A percentile compares a stretch with the other conserved stretches of the same genome.
phyloP scores from a whole-genome alignment of 2,797 vertebrate species.

The Monodelphis domestica region DNA sequence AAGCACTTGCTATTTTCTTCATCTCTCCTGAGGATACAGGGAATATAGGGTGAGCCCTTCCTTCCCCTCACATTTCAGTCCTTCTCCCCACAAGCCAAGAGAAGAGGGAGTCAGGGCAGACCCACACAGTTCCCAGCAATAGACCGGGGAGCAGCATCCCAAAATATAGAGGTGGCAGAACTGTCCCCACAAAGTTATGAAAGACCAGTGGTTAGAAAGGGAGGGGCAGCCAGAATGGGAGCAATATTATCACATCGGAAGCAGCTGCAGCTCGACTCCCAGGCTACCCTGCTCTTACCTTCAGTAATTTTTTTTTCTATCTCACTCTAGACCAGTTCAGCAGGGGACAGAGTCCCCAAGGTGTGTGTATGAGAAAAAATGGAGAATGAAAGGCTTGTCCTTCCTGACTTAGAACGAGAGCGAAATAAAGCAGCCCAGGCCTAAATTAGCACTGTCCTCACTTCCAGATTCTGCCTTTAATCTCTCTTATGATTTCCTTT shows the following conservation, averaged over 20 bases:
- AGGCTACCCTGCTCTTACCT: conserved; percentile 39
- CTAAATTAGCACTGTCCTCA: conserved; percentile 47
- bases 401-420: conserved; percentile 38
- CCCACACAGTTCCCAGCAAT: conserved; percentile 70
- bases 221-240: conserved; percentile 60
- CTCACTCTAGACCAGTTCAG: conserved; percentile 2
- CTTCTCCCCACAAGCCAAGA: neutral
- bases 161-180: conserved; percentile 78
- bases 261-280: conserved; percentile 72
- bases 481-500: conserved; percentile 58
- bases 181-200: conserved; percentile 76
- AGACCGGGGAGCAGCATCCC: conserved; percentile 76
- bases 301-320: conserved; percentile 26
- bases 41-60: conserved; percentile 17
- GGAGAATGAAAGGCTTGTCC: conserved; percentile 1
- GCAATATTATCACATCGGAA: conserved; percentile 76
- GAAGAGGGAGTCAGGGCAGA: conserved; percentile 17
- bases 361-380: conserved; percentile 20
- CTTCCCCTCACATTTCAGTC: neutral
- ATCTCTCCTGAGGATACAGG: neutral
- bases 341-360: conserved; percentile 65
- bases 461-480: conserved; percentile 61
- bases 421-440: conserved; percentile 33
- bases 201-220: conserved; percentile 70
- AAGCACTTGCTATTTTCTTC: conserved; percentile 8